Conservation (phyloP, 2,113 vertebrate species). For the Thamnophis sirtalis region DNA sequence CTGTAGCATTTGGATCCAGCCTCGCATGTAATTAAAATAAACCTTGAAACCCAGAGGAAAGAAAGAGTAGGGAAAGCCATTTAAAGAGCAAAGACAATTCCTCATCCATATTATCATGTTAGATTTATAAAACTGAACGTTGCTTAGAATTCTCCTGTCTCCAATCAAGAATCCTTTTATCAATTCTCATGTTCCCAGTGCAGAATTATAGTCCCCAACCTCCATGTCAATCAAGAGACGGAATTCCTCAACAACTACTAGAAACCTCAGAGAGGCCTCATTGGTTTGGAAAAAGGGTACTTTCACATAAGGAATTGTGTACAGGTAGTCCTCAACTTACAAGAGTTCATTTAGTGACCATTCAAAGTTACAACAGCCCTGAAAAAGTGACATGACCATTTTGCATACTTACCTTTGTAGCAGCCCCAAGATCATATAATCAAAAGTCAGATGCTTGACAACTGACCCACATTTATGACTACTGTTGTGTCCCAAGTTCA, state of each 20-base stretch:
- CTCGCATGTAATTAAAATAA: conserved; percentile 98
- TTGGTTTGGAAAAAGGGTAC: not conserved
- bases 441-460: not conserved
- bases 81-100: conserved; percentile 13
- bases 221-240: not conserved
- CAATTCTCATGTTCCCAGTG: not conserved
- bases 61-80: conserved; percentile 10
- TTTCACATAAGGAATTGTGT: not conserved
- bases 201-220: not conserved
- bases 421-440: not conserved
- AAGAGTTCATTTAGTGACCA: not conserved
- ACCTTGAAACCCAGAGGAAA: conserved; percentile 70
- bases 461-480: not conserved
- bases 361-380: not conserved
- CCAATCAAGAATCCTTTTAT: not conserved
- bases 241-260: not conserved
- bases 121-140: not conserved
- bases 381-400: not conserved
- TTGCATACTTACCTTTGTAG: not conserved
- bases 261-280: not conserved
- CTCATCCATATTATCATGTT: not conserved
- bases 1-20: conserved; percentile 99
- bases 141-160: not conserved
- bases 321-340: not conserved
- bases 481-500: not conserved